Percentiles rank a stretch among this genome's conserved stretches.
Evolutionary conservation across 2,113 vertebrate genomes (phyloP).

Genomic region (Laterallus jamaicensis): DNA sequence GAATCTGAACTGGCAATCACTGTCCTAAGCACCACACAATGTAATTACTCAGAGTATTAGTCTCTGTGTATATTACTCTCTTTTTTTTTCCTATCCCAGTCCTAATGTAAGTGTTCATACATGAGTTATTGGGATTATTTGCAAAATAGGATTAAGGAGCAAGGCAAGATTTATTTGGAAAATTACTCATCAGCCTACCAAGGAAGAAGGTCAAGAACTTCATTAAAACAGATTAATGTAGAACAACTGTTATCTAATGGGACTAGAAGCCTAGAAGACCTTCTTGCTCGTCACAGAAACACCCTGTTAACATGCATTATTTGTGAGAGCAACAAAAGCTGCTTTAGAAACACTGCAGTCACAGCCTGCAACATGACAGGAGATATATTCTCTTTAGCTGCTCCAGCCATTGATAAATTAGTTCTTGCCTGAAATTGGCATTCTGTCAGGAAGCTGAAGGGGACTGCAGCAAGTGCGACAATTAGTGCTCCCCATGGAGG

Average conservation of each 20-base stretch:
- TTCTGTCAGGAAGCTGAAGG: slow-evolving; percentile 24
- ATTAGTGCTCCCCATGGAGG: slow-evolving; percentile 6
- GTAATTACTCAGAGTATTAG: not conserved
- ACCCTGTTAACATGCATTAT: not conserved
- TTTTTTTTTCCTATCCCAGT: not conserved
- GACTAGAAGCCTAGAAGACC: not conserved
- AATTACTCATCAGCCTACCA: not conserved
- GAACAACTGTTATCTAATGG: slow-evolving; percentile 26
- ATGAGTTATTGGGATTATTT: slow-evolving; percentile 42
- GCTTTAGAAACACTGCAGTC: not conserved
- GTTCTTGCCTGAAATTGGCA: slow-evolving; percentile 35
- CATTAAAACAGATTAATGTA: slow-evolving; percentile 59
- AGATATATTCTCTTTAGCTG: slow-evolving; percentile 52
- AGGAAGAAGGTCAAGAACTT: slow-evolving; percentile 54
- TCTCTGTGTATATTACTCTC: not conserved
- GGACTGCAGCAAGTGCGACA: not conserved
- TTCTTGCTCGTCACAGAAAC: not conserved
- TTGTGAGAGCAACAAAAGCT: not conserved
- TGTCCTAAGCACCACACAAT: not conserved
- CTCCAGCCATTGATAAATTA: slow-evolving; percentile 34
- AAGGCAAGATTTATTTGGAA: not conserved
- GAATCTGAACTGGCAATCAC: slow-evolving; percentile 16
- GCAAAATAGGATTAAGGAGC: slow-evolving; percentile 4
- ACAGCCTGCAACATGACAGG: slow-evolving; percentile 9
- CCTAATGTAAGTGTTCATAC: not conserved